Evolutionary conservation across 2,888 invertebrate species (phyloP).

Genomic region (Argynnis bischoffii): DNA sequence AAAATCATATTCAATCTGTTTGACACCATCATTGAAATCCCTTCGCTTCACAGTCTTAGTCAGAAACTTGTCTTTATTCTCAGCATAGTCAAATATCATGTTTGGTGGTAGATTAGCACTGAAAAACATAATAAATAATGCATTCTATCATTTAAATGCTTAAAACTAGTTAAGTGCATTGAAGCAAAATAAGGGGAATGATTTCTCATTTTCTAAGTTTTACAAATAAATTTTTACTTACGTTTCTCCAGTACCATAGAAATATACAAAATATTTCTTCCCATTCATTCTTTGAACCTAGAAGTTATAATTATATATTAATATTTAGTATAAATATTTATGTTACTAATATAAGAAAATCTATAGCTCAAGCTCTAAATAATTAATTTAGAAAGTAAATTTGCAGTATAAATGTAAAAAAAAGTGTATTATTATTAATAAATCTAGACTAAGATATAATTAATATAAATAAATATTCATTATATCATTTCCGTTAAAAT

Average conservation of each 20-base stretch:
- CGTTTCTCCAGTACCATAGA: slow-evolving; percentile 97
- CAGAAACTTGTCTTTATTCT: slow-evolving; percentile 89
- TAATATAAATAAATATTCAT: neutral
- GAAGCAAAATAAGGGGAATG: too few species aligned
- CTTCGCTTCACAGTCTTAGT: slow-evolving; percentile 90
- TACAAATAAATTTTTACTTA: slow-evolving; percentile 74
- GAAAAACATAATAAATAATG: slow-evolving; percentile 42
- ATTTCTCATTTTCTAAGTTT: too few species aligned
- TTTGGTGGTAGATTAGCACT: slow-evolving; percentile 90
- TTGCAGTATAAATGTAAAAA: too few species aligned
- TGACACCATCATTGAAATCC: slow-evolving; percentile 93
- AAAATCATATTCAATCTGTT: slow-evolving; percentile 92
- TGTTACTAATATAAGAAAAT: neutral
- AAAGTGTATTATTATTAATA: too few species aligned
- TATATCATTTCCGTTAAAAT: neutral
- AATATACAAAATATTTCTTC: slow-evolving; percentile 92
- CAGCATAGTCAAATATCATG: slow-evolving; percentile 92
- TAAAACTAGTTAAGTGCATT: too few species aligned
- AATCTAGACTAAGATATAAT: too few species aligned
- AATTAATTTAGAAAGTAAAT: too few species aligned
- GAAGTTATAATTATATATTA: slow-evolving; percentile 46
- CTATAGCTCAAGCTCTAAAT: too few species aligned
- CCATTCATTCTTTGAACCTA: slow-evolving; percentile 85
- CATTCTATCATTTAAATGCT: too few species aligned
- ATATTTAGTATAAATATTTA: neutral